These are phyloP conservation scores for Eucidaris tribuloides DNA, from an alignment of 35 echinoderm and acorn worm species.

Conservation along the genomic window DNA sequence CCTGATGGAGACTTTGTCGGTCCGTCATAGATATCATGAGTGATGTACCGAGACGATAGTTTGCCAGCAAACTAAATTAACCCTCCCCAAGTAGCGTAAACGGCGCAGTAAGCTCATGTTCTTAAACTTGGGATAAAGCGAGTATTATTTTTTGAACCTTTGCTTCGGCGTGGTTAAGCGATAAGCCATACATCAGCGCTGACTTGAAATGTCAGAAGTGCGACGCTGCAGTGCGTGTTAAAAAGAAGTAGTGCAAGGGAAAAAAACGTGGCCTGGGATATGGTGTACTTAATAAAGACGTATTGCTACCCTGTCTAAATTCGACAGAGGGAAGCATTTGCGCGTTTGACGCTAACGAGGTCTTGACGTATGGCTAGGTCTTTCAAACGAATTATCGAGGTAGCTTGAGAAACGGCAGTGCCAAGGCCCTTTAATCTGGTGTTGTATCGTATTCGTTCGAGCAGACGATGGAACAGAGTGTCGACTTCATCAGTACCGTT, in stretches of 20 bases:
- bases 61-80: neutral
- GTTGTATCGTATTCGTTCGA: too few species aligned
- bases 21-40: neutral
- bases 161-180: conserved; percentile 17
- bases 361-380: conserved; percentile 2
- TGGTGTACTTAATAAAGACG: conserved; percentile 38
- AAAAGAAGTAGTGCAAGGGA: neutral
- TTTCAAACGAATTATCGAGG: conserved; percentile 10
- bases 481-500: too few species aligned
- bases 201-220: conserved; percentile 8
- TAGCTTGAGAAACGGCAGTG: conserved; percentile 15
- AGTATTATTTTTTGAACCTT: neutral
- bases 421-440: too few species aligned
- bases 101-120: neutral
- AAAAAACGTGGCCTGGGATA: neutral
- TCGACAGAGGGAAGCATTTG: conserved; percentile 5
- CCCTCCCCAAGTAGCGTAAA: conserved; percentile 4
- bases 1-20: neutral
- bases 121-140: neutral
- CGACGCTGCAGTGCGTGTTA: neutral
- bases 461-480: too few species aligned
- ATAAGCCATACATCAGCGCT: conserved; percentile 2
- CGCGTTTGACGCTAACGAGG: conserved; percentile 14
- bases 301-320: neutral
- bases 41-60: neutral